Percentiles rank a stretch among this genome's conserved stretches.
These are phyloP conservation scores for Urocyon cinereoargenteus DNA, from an alignment of 2,797 vertebrate genomes.

Conservation along the genomic window DNA sequence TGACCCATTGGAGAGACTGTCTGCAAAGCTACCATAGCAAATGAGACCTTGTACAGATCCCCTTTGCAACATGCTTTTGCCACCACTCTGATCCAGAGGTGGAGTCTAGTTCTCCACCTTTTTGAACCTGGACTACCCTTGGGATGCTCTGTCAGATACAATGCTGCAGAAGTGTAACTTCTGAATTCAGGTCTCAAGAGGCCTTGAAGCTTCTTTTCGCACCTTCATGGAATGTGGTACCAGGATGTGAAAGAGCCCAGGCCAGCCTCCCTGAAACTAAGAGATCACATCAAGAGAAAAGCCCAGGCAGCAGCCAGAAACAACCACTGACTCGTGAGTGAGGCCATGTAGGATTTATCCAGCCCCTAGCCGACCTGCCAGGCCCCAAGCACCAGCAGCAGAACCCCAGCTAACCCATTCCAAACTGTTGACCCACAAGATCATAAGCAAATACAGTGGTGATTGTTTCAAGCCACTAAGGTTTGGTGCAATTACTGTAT, in stretches of 20 bases:
- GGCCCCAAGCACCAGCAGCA: not conserved
- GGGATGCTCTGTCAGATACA: not conserved
- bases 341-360: not conserved
- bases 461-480: not conserved
- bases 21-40: not conserved
- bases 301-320: not conserved
- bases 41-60: fast-evolving
- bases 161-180: not conserved
- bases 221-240: not conserved
- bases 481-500: not conserved
- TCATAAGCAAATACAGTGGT: not conserved
- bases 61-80: not conserved
- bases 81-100: not conserved
- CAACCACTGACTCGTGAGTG: not conserved
- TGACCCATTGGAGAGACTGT: not conserved
- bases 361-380: not conserved
- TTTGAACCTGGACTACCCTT: not conserved
- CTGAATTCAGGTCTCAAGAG: not conserved
- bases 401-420: not conserved
- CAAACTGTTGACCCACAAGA: not conserved
- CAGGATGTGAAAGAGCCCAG: not conserved
- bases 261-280: too few relatives aligned
- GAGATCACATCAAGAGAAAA: not conserved
- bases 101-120: not conserved
- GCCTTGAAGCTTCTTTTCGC: not conserved